phyloP scores from a whole-genome alignment of 2,888 invertebrate genomes.

The Eupithecia insigniata region DNA sequence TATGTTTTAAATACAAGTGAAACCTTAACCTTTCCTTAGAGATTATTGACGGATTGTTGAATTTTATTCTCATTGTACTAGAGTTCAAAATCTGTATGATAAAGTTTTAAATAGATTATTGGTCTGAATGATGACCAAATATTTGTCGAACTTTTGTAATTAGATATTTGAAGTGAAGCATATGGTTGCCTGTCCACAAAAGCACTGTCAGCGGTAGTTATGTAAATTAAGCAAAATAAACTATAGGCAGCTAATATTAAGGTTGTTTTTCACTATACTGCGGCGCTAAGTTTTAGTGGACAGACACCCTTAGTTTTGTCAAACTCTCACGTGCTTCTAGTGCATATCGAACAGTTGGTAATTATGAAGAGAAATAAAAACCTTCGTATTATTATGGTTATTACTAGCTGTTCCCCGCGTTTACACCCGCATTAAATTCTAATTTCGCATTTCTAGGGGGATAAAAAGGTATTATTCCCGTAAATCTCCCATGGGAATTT shows the following conservation, averaged over 20 bases:
- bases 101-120: conserved; percentile 22
- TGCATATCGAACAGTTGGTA: conserved; percentile 80
- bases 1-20: conserved; percentile 28
- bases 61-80: conserved; percentile 29
- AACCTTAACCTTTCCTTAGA: conserved; percentile 24
- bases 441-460: no score
- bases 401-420: no score
- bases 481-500: no score
- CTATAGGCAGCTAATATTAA: background rate
- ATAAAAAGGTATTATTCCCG: no score
- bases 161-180: conserved; percentile 29
- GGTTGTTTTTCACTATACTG: background rate
- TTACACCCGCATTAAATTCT: no score
- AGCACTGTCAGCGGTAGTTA: background rate
- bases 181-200: conserved; percentile 18
- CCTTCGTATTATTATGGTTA: conserved; percentile 59
- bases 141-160: conserved; percentile 36
- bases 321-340: conserved; percentile 63
- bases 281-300: conserved; percentile 16
- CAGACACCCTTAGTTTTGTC: conserved; percentile 47
- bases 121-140: conserved; percentile 34
- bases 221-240: background rate
- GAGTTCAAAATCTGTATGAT: conserved; percentile 25
- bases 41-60: conserved; percentile 23
- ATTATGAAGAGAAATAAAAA: conserved; percentile 78